phyloP scores from a whole-genome alignment of 2,113 vertebrate species.

The Etia nguti region DNA sequence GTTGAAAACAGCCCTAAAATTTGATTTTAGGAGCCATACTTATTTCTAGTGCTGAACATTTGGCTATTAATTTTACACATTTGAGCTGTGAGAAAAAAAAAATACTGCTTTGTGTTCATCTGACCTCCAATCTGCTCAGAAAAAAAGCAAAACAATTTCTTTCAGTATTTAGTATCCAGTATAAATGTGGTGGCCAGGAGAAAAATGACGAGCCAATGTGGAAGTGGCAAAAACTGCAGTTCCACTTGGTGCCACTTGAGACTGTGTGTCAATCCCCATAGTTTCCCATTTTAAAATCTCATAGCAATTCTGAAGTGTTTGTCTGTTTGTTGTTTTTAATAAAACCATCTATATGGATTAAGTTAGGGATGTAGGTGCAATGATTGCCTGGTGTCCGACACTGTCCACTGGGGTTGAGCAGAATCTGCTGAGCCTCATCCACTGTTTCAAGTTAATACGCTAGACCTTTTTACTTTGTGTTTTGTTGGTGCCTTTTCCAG shows the following conservation, averaged over 20 bases:
- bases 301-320: not conserved
- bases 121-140: not conserved
- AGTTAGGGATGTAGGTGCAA: not conserved
- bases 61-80: not conserved
- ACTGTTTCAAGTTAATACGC: not conserved
- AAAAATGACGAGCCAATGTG: not conserved
- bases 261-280: not conserved
- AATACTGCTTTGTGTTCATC: not conserved
- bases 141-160: not conserved
- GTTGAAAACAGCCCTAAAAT: not conserved
- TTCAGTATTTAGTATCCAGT: not conserved
- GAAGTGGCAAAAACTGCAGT: not conserved
- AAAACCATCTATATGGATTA: not conserved
- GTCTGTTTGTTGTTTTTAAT: not conserved
- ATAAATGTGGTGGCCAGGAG: not conserved
- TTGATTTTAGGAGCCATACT: not conserved
- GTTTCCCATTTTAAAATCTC: not conserved
- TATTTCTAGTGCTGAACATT: not conserved
- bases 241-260: not conserved
- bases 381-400: not conserved
- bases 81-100: not conserved
- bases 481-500: too few species aligned
- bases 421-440: not conserved
- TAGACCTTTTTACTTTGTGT: not conserved
- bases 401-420: not conserved